Evolutionary conservation across 1,140 invertebrate genomes (phyloP).

Genomic region (Mizuhopecten yessoensis): DNA sequence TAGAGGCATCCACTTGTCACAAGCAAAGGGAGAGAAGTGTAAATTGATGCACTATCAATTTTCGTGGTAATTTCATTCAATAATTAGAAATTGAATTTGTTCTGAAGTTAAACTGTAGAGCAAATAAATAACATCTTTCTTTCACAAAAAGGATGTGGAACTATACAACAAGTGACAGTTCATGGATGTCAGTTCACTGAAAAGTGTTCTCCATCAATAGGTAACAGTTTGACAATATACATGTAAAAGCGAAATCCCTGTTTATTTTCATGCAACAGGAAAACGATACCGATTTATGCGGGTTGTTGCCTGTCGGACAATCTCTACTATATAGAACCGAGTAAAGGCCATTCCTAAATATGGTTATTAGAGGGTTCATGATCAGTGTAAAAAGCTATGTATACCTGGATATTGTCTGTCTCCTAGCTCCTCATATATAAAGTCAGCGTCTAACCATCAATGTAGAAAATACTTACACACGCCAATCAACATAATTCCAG

Average conservation of each 20-base stretch:
- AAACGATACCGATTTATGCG: not conserved
- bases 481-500: conserved; percentile 7
- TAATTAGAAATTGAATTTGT: too few species aligned
- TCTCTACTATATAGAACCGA: not conserved
- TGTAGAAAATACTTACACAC: conserved; percentile 44
- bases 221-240: conserved; percentile 15
- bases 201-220: too few species aligned
- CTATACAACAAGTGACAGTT: too few species aligned
- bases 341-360: not conserved
- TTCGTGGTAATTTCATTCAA: too few species aligned
- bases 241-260: not conserved
- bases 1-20: too few species aligned
- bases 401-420: conserved; percentile 53
- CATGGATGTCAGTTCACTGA: too few species aligned
- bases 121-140: too few species aligned
- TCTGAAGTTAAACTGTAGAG: too few species aligned
- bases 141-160: too few species aligned
- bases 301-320: not conserved
- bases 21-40: too few species aligned
- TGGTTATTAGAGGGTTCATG: too few species aligned
- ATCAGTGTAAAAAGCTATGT: not conserved
- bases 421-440: conserved; percentile 53
- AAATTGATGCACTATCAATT: too few species aligned
- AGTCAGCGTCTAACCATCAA: conserved; percentile 53
- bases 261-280: not conserved